Conservation (phyloP, 92 coral and sea anemone genomes). For the Epizoanthus stellaris region DNA sequence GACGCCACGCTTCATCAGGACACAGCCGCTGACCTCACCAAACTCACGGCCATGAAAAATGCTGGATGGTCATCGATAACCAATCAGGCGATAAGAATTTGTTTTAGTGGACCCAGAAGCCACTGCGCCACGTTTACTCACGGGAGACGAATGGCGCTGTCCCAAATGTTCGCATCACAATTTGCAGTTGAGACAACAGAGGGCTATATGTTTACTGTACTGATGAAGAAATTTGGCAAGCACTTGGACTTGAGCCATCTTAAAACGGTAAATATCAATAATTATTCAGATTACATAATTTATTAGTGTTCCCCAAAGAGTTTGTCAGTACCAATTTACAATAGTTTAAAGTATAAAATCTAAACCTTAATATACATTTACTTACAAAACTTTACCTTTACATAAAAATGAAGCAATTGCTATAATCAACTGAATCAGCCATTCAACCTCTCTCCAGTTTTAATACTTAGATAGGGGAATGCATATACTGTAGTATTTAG, state of each 20-base stretch:
- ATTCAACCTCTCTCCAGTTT: too few species aligned
- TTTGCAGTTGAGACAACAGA: conserved; percentile 92
- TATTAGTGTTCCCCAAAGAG: background rate
- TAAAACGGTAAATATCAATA: conserved; percentile 72
- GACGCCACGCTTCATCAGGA: conserved; percentile 84
- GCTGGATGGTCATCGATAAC: conserved; percentile 91
- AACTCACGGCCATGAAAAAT: conserved; percentile 93
- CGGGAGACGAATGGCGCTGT: conserved; percentile 72
- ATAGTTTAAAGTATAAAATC: background rate
- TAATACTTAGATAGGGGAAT: too few species aligned
- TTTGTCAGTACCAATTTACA: background rate
- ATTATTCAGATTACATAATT: background rate
- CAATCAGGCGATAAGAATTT: conserved; percentile 75
- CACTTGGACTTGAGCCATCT: conserved; percentile 85
- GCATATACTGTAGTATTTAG: too few species aligned
- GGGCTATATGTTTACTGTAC: conserved; percentile 77
- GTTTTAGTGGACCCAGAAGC: conserved; percentile 93
- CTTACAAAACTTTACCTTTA: too few species aligned
- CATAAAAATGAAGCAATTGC: too few species aligned
- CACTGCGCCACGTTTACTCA: conserved; percentile 97
- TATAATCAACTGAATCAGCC: too few species aligned
- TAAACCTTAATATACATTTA: background rate
- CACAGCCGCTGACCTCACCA: conserved; percentile 85
- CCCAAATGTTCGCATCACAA: conserved; percentile 83
- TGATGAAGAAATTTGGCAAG: conserved; percentile 93